Percentiles rank a stretch among this genome's conserved stretches.
phyloP scores from a whole-genome alignment of 2,113 vertebrate genomes.

The Suricata suricatta region DNA sequence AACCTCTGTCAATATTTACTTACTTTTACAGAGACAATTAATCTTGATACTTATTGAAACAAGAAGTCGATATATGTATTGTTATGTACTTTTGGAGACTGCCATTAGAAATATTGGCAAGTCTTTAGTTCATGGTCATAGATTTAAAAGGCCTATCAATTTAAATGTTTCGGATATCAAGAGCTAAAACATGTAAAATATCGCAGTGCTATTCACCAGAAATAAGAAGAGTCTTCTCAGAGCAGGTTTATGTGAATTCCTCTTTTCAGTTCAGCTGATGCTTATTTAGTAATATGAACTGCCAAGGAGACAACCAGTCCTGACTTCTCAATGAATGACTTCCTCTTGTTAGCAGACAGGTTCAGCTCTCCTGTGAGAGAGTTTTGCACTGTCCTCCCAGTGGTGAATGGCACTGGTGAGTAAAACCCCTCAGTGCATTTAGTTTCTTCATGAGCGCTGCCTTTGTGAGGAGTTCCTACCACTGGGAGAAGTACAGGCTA shows the following conservation, averaged over 20 bases:
- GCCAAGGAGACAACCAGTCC: neutral
- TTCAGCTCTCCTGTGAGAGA: neutral
- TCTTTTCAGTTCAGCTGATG: conserved; percentile 21
- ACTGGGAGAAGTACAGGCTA: neutral
- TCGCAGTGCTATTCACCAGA: conserved; percentile 42
- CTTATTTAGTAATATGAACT: conserved; percentile 47
- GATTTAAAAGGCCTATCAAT: conserved; percentile 74
- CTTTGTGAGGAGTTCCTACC: neutral
- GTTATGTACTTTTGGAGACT: conserved; percentile 78
- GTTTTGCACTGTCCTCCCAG: neutral
- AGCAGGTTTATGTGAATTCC: conserved; percentile 15
- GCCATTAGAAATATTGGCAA: conserved; percentile 81
- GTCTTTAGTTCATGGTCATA: conserved; percentile 46
- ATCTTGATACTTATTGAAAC: conserved; percentile 81
- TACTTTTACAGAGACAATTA: conserved; percentile 79
- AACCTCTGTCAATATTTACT: conserved; percentile 82
- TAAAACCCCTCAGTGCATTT: neutral
- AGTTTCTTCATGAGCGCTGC: neutral
- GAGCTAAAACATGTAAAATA: conserved; percentile 68
- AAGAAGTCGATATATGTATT: conserved; percentile 80
- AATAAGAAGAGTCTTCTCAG: conserved; percentile 34
- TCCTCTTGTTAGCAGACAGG: neutral
- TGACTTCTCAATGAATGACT: neutral
- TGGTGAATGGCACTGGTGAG: neutral
- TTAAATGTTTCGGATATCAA: conserved; percentile 64